These are phyloP conservation scores for Napeogenes inachia DNA, from an alignment of 2,888 invertebrate genomes.

Conservation along the genomic window DNA sequence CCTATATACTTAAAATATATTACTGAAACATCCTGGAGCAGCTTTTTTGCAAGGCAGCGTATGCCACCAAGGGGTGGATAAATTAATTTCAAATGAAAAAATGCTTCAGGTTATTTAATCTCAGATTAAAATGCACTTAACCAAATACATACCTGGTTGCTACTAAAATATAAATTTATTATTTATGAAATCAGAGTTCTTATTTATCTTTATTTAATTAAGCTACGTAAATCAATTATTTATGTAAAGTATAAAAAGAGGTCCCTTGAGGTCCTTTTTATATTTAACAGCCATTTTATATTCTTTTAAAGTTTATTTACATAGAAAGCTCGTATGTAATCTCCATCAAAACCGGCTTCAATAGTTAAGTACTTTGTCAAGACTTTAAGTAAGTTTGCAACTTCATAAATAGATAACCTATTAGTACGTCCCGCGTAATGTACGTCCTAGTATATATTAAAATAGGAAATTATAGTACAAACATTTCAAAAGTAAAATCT, in stretches of 20 bases:
- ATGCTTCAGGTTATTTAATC: neutral
- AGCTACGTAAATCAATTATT: too few relatives aligned
- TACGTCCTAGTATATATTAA: neutral
- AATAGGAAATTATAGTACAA: conserved; percentile 6
- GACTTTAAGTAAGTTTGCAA: conserved; percentile 55
- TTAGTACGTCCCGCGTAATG: conserved; percentile 22
- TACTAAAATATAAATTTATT: neutral
- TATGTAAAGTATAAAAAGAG: too few relatives aligned
- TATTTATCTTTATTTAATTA: too few relatives aligned
- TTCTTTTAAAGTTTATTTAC: too few relatives aligned
- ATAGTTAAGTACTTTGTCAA: conserved; percentile 61
- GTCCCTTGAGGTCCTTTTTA: too few relatives aligned
- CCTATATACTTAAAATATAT: conserved; percentile 2
- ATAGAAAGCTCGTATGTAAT: too few relatives aligned
- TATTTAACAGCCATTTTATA: too few relatives aligned
- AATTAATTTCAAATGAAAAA: neutral
- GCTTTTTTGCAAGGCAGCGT: neutral
- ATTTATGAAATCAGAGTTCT: too few relatives aligned
- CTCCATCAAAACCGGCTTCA: conserved; percentile 59
- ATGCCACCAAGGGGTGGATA: conserved; percentile 4
- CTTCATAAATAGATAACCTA: conserved; percentile 44
- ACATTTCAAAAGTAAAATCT: conserved; percentile 2
- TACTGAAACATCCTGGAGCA: neutral
- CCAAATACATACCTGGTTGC: neutral
- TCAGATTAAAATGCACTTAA: conserved; percentile 1